Base-by-base conservation (phyloP, 2,113 vertebrate species). In the mouse (Mus musculus) region DNA sequence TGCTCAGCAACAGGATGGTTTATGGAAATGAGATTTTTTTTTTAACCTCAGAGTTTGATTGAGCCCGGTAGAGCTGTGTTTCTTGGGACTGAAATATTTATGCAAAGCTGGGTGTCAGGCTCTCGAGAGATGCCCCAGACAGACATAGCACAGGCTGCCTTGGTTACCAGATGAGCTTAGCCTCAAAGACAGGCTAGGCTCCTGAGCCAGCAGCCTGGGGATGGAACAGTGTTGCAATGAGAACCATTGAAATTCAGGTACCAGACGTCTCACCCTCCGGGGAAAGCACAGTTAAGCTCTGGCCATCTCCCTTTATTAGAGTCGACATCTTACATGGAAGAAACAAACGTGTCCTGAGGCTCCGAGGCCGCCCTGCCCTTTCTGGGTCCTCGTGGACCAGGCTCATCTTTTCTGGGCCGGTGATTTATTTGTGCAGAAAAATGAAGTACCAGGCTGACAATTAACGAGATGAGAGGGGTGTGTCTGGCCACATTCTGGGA, bases 351-450 rank as follows among this genome's bases (percentile, higher is more conserved):
- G 7, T 3, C 3, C 52, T 71, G 93, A 92, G 54, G 91, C 86
- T 88, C 26, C 0, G 46, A 7, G 30, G 80, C 85, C 39, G 0
- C 26, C 42, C 80, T 54, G 91, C 81, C 75, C 91, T 63, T 61
- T 28, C 89, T n/a, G 80, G 76, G 33, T 80, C 89, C 30, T 2
- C 42, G 77, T 61, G 65, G 86, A 76, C 52, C 36, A 56, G 36
- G 65, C 81, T 71, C 30, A 28, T 63, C 19, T 92, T 92, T 93
- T 73, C 94, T 54, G 80, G 93, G 80, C 80, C 26, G 3, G 46
- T 42, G 88, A 80, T 76, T 96, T 96, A 88, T 85, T 96, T 96
- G 96, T 71, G 46, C 65, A 94, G 86, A 93, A 89, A 89, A 85
- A 91, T 81, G 77, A 92, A 87, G 71, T 81, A 94, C 52, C 56